Evolutionary conservation across 1,140 invertebrate genomes (phyloP), one percentile per base, ranked within the genome.

Genomic region (Hylaeus volcanicus): DNA sequence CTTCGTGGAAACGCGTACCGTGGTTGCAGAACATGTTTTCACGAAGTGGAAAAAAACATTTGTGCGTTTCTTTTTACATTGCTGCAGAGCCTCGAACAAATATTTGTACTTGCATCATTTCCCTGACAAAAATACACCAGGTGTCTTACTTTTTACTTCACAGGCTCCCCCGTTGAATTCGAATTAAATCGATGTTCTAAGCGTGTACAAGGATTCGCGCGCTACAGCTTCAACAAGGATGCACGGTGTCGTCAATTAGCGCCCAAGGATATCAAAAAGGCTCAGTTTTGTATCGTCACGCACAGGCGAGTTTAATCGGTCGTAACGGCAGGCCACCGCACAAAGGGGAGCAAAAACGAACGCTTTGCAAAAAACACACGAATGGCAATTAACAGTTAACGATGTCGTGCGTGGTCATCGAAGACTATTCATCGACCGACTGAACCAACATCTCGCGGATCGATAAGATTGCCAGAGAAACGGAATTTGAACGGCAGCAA

Each of bases 381-480:
- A 11, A 79, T 56, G 39, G 60, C 68, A 72, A 79, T 79, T 79
- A 79, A 72, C 58, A 37, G 68, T 72, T 63, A 78, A 72, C 68
- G 69, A 79, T 45, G 68, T 72, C 48, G 60, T n/a, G 60, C 51
- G 48, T 55, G 66, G 76, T 43, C 58, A 72, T 72, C 55, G 68
- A 72, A 70, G 56, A 51, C 26, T 71, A 70, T 51, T n/a, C 53
- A 74, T 83, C 81, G 63, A 73, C 63, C 65, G 68, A 72, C 26
- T 73, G 72, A 43, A 64, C 76, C 77, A 84, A 82, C 71, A 60
- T 75, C 26, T 66, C 55, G 48, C 48, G 9, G 6, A 14, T 14
- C 68, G 85, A 82, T 82, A 84, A 86, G 70, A 82, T 81, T 71
- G 74, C 74, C 39, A 81, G 73, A 48, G 77, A 84, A 86, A 81